Percentiles rank a stretch among this genome's conserved stretches.
phyloP scores from a whole-genome alignment of 2,113 vertebrate species.

The Regulus satrapa region DNA sequence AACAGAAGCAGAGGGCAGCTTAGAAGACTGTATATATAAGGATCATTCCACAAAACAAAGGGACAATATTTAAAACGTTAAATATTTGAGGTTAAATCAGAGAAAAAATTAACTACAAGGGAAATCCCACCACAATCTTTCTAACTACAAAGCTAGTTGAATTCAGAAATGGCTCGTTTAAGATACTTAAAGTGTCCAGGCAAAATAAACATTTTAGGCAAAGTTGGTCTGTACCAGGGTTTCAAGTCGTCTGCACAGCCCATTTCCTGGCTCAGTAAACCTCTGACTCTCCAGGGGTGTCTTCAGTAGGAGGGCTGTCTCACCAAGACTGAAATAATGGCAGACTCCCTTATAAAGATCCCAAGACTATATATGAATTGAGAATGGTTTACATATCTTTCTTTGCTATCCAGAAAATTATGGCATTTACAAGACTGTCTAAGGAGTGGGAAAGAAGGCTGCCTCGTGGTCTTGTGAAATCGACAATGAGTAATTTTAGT shows the following conservation, averaged over 20 bases:
- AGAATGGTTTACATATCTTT: background rate
- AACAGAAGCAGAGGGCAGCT: background rate
- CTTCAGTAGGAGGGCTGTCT: background rate
- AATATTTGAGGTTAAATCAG: background rate
- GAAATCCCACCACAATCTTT: background rate
- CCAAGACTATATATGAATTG: background rate
- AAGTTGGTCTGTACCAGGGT: accelerated
- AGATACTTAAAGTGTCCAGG: background rate
- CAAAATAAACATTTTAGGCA: background rate
- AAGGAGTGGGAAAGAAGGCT: background rate
- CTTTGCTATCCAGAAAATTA: background rate
- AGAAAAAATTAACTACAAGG: background rate
- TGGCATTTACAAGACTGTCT: background rate
- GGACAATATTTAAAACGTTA: background rate
- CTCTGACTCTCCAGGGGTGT: background rate
- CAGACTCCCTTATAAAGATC: background rate
- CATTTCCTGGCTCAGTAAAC: background rate
- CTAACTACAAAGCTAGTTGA: background rate
- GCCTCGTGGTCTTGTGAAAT: background rate
- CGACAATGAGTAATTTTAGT: background rate
- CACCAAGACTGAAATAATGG: background rate
- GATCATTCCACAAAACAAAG: background rate
- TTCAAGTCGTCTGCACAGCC: background rate
- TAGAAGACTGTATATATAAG: background rate
- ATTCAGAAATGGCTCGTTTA: background rate